Evolutionary conservation across 2,888 invertebrate genomes (phyloP), one percentile per base, ranked within the genome.

Genomic region (Thyatira batis): DNA sequence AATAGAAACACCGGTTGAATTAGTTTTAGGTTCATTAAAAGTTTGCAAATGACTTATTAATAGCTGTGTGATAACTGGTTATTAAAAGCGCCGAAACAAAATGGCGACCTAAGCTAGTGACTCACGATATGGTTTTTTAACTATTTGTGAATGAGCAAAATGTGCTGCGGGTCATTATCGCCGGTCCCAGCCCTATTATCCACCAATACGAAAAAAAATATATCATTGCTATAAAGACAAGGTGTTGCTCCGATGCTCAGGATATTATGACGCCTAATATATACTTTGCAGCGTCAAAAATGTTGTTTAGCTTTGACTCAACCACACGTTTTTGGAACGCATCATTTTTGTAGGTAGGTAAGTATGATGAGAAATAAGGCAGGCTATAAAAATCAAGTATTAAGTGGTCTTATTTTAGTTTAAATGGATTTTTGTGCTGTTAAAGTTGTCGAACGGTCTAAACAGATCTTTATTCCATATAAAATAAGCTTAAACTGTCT

Each of bases 211-310:
- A 76, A 78, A 76, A 81, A 39, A 39, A 76, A 78, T 71, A 72
- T 66, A 71, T 73, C 69, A 71, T 74, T 63, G 66, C 63, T 53
- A 67, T 71, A 77, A 80, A 78, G 73, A 71, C 58, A 78, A 80
- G 70, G 75, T 77, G 75, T 79, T 78, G 74, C 72, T 72, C 62
- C 57, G 71, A 69, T 68, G 66, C 66, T 65, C 60, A 63, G 73
- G 69, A 67, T 75, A 76, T 76, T 74, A 76, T 71, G 66, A 78
- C 76, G 72, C 69, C 77, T 80, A 84, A 85, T 78, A 83, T 80
- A 80, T 83, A 79, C 73, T 73, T 75, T 71, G 75, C 57, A 57
- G 61, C 70, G 61, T 59, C 73, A 63, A 75, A 74, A 76, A 76
- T 61, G 68, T 67, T 73, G 58, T 72, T 77, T 68, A 71, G 73